Base-by-base conservation (phyloP, 2,797 vertebrate species). In the Argya squamiceps region DNA sequence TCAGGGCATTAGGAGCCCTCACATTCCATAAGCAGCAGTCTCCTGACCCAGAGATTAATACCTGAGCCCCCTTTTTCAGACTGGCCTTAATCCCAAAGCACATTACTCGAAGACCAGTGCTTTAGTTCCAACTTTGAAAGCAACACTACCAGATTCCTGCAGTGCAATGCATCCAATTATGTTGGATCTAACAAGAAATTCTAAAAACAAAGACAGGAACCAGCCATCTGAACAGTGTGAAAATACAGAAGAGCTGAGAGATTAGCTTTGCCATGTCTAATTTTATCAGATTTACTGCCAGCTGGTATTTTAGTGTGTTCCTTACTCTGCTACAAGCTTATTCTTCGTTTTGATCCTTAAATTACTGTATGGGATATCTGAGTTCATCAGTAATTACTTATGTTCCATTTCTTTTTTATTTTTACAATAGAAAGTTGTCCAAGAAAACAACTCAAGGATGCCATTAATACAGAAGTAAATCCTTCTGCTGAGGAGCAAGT, bases 271-370 rank as follows among this genome's bases (percentile, higher is more conserved):
- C 56, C 58, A 23, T 37, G 62, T 69, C 84, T 84, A 79, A 95
- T 95, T 94, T 89, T 92, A 91, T 84, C 83, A 93, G 77, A 93
- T 96, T 95, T 96, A 84, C 92, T 84, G 84, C 37, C 84, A 93
- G 63, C 65, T 0, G 2, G 67, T 46, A 74, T 91, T 87, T 49
- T 7, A 91, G 60, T 14, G 49, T 13, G 32, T 34, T 81, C 83
- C 84, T 71, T 87, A 65, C 34, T 83, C 6, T 77, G 68, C 29
- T 67, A 36, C 65, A 68, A 43, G 43, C 32, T 53, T 74, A 37
- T 43, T 49, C 70, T 76, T 87, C 19, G 73, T 63, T 96, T 56
- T 73, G 22, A 73, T 79, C 70, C 84, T 71, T 84, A 41, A 93
- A 76, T 94, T 79, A 79, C 44, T 47, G 11, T 30, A 30, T 13